A percentile compares a stretch with the other conserved stretches of the same genome.
Conservation (phyloP, 2,113 vertebrate species). For the Todiramphus chloris region DNA sequence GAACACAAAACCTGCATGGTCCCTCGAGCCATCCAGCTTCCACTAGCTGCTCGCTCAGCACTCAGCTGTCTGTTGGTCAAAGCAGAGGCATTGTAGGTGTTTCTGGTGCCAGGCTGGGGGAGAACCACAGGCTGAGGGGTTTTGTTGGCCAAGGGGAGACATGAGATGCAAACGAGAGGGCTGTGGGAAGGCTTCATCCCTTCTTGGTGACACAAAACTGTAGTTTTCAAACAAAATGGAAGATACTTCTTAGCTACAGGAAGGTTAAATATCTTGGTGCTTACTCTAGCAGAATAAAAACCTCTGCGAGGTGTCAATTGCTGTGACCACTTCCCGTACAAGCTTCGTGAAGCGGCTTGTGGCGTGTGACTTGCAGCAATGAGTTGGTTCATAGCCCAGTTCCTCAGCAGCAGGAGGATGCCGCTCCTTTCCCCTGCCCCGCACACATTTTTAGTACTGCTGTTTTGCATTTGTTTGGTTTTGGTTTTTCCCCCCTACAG, state of each 20-base stretch:
- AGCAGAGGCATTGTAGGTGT: background rate
- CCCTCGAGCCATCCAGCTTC: background rate
- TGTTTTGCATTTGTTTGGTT: background rate
- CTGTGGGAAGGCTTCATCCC: background rate
- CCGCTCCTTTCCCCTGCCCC: background rate
- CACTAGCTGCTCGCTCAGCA: rapidly evolving
- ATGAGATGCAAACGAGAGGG: background rate
- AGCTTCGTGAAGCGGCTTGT: background rate
- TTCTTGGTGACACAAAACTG: background rate
- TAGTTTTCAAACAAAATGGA: background rate
- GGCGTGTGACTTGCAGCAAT: background rate
- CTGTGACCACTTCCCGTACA: background rate
- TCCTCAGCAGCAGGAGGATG: background rate
- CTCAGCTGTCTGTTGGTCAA: rapidly evolving
- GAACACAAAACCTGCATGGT: background rate
- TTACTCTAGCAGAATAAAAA: background rate
- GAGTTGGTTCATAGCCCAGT: rapidly evolving
- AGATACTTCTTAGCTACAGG: background rate
- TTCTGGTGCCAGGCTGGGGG: background rate
- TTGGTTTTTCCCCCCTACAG: background rate
- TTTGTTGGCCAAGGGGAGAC: background rate
- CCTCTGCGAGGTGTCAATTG: background rate
- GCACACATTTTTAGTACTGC: background rate
- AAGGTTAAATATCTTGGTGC: background rate
- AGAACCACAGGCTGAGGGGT: rapidly evolving